Base-by-base conservation (phyloP, 2,113 vertebrate genomes). In the Sinocyclocheilus anophthalmus region DNA sequence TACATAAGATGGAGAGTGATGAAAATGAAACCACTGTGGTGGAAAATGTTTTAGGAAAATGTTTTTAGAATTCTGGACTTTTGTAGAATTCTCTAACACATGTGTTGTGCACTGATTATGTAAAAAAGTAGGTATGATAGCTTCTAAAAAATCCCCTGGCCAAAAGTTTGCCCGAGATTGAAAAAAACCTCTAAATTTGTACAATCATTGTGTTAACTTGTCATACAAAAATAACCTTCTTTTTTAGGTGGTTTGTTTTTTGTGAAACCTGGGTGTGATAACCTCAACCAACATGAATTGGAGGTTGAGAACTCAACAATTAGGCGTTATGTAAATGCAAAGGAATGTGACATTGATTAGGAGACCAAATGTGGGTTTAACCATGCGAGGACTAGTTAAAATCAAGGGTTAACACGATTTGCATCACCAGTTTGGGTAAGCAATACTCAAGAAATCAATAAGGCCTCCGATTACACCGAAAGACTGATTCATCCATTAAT, bases 401-500 rank as follows among this genome's bases (percentile, higher is more conserved):
- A n/a, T 57, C 26, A 57, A 57, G 8, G n/a, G 26, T 37, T 73
- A 57, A 16, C n/a, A 57, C 37, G 26, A 77, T 55, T 30, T n/a
- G 30, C 30, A 30, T 30, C 30, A 1, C 30, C 30, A 30, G 69
- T 72, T 72, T 72, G 69, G 69, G 42, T 42, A 72, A 72, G 42
- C 33, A 72, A 42, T 37, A 72, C 11, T n/a, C 24, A 48, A 48
- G 76, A 77, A 50, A 53, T 77, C 24, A 77, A 77, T n/a, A n/a
- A 77, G 13, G 33, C 76, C 9, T 55, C 5, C 42, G 37, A 18
- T 72, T 42, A 42, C 18, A 72, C 1, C n/a, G 0, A 55, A 55
- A 13, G 50, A 33, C 1, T 33, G 24, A 55, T 55, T 76, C 24
- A 55, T 33, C 48, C 7, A 20, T 24, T 70, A 39, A 70, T 70